These are phyloP conservation scores for Andricus curvator DNA, from an alignment of 2,888 invertebrate species.

Conservation along the genomic window DNA sequence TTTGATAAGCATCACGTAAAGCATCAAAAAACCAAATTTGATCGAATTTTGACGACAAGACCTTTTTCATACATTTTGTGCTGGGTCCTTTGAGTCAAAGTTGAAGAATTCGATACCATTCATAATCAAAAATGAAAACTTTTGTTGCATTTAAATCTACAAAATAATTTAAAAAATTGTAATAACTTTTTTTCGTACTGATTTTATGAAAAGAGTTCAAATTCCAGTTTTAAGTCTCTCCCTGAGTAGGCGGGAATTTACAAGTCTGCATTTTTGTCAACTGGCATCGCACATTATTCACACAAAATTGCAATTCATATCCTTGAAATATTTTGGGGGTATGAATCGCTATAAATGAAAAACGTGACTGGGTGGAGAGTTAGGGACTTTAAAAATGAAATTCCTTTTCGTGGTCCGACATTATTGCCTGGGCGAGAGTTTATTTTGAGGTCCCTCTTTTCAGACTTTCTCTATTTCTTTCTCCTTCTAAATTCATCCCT, in stretches of 20 bases:
- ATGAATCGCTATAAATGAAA: slow-evolving; percentile 17
- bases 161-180: too few relatives aligned
- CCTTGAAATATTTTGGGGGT: background rate
- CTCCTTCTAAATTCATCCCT: slow-evolving; percentile 42
- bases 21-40: too few relatives aligned
- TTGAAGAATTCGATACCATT: too few relatives aligned
- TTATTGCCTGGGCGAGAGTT: slow-evolving; percentile 62
- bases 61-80: too few relatives aligned
- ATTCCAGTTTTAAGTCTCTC: background rate
- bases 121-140: too few relatives aligned
- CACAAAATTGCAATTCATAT: background rate
- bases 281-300: background rate
- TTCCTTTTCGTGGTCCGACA: slow-evolving; percentile 46
- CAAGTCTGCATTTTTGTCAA: background rate
- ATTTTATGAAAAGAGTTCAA: background rate
- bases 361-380: slow-evolving; percentile 7
- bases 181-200: too few relatives aligned
- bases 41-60: too few relatives aligned
- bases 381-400: slow-evolving; percentile 53
- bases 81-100: too few relatives aligned
- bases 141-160: too few relatives aligned
- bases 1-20: too few relatives aligned
- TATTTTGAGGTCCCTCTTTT: slow-evolving; percentile 62
- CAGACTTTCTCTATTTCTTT: slow-evolving; percentile 53
- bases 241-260: background rate